A percentile compares a stretch with the other conserved stretches of the same genome.
These are phyloP conservation scores for Meandrusa payeni DNA, from an alignment of 2,888 invertebrate species.

Conservation along the genomic window DNA sequence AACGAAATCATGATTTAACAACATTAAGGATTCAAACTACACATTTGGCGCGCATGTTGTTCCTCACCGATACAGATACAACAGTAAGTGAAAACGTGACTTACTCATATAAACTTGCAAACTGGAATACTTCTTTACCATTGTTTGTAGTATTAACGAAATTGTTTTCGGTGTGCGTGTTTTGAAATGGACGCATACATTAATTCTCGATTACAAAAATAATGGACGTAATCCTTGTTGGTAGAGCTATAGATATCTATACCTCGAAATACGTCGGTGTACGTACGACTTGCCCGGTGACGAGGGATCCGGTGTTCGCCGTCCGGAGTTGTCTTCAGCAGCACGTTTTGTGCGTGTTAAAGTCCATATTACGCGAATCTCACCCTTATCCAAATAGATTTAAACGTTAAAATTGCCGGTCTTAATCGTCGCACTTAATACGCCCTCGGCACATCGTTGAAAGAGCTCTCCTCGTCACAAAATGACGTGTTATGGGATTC, in stretches of 20 bases:
- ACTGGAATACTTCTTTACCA: constrained; percentile 38
- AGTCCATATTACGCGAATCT: constrained; percentile 42
- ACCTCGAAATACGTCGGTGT: constrained; percentile 52
- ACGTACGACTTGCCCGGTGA: constrained; percentile 60
- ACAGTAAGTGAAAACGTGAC: constrained; percentile 39
- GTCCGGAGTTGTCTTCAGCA: constrained; percentile 74
- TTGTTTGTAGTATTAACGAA: constrained; percentile 39
- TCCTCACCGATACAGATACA: constrained; percentile 21
- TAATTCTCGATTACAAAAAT: constrained; percentile 12
- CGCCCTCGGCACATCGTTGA: constrained; percentile 68
- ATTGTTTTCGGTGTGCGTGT: constrained; percentile 11
- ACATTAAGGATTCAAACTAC: constrained; percentile 1
- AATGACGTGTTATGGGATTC: constrained; percentile 45
- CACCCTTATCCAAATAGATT: constrained; percentile 41
- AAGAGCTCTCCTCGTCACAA: constrained; percentile 70
- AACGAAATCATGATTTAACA: neutral
- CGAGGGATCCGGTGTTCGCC: constrained; percentile 69
- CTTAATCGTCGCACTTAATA: constrained; percentile 55
- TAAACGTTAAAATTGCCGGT: constrained; percentile 52
- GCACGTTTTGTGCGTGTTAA: constrained; percentile 60
- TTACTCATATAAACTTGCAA: constrained; percentile 41
- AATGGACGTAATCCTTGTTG: constrained; percentile 34
- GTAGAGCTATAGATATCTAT: constrained; percentile 34
- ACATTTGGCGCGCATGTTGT: constrained; percentile 4
- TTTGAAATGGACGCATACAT: constrained; percentile 11